Evolutionary conservation across 2,888 invertebrate genomes (phyloP), one percentile per base, ranked within the genome.

Genomic region (Melanophora roralis): DNA sequence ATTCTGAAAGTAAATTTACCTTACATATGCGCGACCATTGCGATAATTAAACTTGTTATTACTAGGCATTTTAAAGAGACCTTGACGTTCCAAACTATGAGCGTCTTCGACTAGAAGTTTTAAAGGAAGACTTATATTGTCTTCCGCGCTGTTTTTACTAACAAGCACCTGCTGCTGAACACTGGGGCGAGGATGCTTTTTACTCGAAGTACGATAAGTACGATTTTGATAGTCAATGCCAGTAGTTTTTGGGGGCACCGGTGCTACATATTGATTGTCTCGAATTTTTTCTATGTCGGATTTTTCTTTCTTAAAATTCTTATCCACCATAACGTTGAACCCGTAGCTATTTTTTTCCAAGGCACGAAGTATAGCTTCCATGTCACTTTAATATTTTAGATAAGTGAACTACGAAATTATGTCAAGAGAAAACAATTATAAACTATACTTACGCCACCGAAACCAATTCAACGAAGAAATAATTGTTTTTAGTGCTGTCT

Each of bases 61-160:
- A 47, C 82, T 74, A 8, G 59, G 19, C 12, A 78, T n/a, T 1
- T 79, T 68, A 38, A 74, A 73, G 34, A 83, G 78, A 4, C 83
- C 83, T 45, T 83, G 72, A 5, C 86, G 85, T 57, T 89, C 89
- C 43, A 86, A 53, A 0, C 64, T 81, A 36, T 86, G 86, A 4
- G 86, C 86, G 79, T 86, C 86, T 14, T 83, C 84, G 0, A 82
- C 83, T 75, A 84, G 27, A n/a, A 76, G 34, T 1, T 72, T 55
- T 19, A 62, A 19, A 0, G 71, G 45, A 21, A 75, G 43, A 7
- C 55, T 72, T 32, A 85, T 84, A 23, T 85, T 84, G n/a, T 81
- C 8, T 21, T 5, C 7, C 12, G 9, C 7, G 21, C 62, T 34
- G 9, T 6, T 27, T 0, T 5, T 16, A 27, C 51, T 49, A 1